phyloP scores from a whole-genome alignment of 2,113 vertebrate genomes.

The Brienomyrus longianalis region DNA sequence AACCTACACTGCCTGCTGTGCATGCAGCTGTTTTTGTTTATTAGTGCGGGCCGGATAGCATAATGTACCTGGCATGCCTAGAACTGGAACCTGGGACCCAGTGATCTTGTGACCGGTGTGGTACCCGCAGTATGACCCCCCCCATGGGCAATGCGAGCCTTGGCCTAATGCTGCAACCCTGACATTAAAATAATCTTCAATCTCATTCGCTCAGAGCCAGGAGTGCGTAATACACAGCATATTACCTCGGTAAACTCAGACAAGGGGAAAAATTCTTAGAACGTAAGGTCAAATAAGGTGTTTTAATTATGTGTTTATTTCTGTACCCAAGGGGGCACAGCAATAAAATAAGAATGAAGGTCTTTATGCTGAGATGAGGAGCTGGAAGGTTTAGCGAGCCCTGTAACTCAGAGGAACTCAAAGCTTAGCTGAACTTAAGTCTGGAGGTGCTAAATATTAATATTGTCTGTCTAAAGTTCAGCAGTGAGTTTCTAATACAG shows the following conservation, averaged over 20 bases:
- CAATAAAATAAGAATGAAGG: neutral
- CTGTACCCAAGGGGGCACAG: slow-evolving; percentile 2
- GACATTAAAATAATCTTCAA: neutral
- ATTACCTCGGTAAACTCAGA: neutral
- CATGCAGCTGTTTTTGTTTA: slow-evolving; percentile 49
- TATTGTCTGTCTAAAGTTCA: neutral
- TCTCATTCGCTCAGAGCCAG: neutral
- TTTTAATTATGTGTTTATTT: slow-evolving; percentile 13
- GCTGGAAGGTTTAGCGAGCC: neutral
- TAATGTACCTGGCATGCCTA: neutral
- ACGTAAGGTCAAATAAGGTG: neutral
- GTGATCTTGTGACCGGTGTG: neutral
- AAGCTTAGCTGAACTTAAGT: neutral
- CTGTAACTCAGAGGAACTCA: neutral
- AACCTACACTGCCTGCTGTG: slow-evolving; percentile 8
- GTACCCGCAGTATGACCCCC: neutral
- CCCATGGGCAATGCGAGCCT: neutral
- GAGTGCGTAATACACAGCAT: neutral
- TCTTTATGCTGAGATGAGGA: slow-evolving; percentile 15
- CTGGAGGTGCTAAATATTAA: neutral
- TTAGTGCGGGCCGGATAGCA: slow-evolving; percentile 1
- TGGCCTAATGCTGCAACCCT: neutral
- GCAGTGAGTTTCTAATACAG: neutral
- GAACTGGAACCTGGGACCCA: neutral
- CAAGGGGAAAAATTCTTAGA: neutral